Evolutionary conservation across 2,113 vertebrate species (phyloP).

Genomic region (Lates calcarifer): DNA sequence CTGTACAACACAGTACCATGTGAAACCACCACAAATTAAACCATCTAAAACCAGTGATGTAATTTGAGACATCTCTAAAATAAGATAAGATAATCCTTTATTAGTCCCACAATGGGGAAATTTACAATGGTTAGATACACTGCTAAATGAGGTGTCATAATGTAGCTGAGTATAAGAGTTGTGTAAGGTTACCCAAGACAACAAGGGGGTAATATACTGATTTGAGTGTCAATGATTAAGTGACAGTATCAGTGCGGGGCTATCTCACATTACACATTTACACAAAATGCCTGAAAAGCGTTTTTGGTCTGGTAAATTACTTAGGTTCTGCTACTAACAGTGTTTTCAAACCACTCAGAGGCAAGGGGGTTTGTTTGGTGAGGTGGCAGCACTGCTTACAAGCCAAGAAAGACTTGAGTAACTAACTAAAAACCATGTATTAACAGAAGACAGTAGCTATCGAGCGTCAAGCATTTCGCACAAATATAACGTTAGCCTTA

Average conservation of each 20-base stretch:
- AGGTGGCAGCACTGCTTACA: constrained; percentile 22
- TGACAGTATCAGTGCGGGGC: not conserved
- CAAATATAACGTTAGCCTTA: not conserved
- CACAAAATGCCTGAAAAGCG: not conserved
- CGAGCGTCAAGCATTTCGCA: not conserved
- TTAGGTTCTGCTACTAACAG: not conserved
- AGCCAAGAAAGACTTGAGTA: not conserved
- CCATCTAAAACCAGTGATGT: no score
- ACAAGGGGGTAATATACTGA: no score
- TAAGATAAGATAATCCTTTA: no score
- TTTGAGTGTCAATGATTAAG: constrained; percentile 11
- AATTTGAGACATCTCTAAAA: no score
- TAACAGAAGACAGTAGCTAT: no score
- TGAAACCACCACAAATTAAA: no score
- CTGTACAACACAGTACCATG: no score
- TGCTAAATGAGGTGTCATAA: not conserved
- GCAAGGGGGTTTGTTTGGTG: constrained; percentile 28
- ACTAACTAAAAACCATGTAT: not conserved
- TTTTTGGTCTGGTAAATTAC: not conserved
- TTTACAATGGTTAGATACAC: no score
- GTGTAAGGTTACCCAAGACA: not conserved
- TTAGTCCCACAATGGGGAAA: no score
- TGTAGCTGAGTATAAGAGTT: not conserved
- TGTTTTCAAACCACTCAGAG: constrained; percentile 3
- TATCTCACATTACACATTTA: not conserved